Base-by-base conservation (phyloP, 2,888 invertebrate species). In the Scaptomyza cyrtandrae region DNA sequence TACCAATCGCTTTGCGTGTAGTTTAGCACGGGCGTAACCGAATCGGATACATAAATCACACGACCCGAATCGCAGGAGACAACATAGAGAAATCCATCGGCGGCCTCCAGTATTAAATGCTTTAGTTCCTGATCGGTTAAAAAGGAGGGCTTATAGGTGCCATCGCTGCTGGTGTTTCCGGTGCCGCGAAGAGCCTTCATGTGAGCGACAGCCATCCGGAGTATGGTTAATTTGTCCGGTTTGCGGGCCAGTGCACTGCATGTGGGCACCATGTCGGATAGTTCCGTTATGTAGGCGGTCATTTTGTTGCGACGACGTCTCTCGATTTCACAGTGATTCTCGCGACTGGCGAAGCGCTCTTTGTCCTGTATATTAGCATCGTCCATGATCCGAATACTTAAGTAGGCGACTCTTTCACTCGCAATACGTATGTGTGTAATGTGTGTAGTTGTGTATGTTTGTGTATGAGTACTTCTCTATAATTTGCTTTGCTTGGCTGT, bases 241-340 rank as follows among this genome's bases (percentile, higher is more conserved):
- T 99, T 99, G 81, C 99, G 95, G 60, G 99, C 99, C 82, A 99
- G 94, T 50, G 99, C 98, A 90, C 98, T 98, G 93, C 99, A 99
- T 89, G 99, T 98, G 90, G 99, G 99, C 91, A 99, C 99, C 99
- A 99, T 99, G 93, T 99, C 99, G 81, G 98, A 99, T 88, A 99
- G 94, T 94, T 99, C 99, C 91, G 99, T 99, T 93, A 99, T 99
- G 93, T 99, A 99, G 83, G 99, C 98, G 88, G 99, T 99, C 99
- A 99, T 99, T 96, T 99, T 99, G 94, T 99, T 99, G 87, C 99
- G 95, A 87, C 99, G 94, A 86, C 99, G 95, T 86, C 99, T 95
- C 93, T 99, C 99, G 92, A 99, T 99, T 93, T 99, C 99, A 93
- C 98, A 98, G 93, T 99, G 99, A 92, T 99, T 99, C 94, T 99